A percentile compares a stretch with the other conserved stretches of the same genome.
Conservation (phyloP, 2,888 invertebrate species). For the Drosophila setosimentum region DNA sequence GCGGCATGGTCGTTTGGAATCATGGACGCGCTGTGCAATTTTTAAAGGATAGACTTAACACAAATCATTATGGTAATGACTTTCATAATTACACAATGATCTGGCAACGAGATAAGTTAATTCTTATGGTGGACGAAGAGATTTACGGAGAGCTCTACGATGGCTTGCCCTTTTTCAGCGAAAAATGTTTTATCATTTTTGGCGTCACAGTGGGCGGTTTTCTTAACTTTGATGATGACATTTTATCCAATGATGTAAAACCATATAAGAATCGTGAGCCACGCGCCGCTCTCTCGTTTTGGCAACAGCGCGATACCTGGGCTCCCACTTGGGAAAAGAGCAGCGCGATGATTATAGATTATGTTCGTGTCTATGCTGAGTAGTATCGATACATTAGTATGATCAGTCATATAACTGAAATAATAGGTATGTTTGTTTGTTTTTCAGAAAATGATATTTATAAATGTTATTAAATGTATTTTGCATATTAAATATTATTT, state of each 20-base stretch:
- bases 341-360: constrained; percentile 80
- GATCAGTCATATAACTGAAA: neutral
- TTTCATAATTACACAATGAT: constrained; percentile 90
- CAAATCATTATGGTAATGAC: constrained; percentile 86
- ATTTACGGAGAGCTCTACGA: constrained; percentile 86
- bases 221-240: constrained; percentile 88
- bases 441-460: neutral
- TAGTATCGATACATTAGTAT: constrained; percentile 7
- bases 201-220: constrained; percentile 93
- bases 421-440: neutral
- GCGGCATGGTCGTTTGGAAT: constrained; percentile 78
- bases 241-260: constrained; percentile 85
- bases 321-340: constrained; percentile 88
- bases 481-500: neutral
- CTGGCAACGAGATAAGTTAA: constrained; percentile 86
- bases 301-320: constrained; percentile 88
- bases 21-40: constrained; percentile 81
- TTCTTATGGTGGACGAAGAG: constrained; percentile 86
- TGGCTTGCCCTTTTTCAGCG: constrained; percentile 66
- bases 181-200: constrained; percentile 91
- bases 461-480: neutral
- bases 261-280: constrained; percentile 91
- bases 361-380: constrained; percentile 82
- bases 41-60: constrained; percentile 65
- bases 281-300: constrained; percentile 90